Evolutionary conservation across 2,797 vertebrate species (phyloP).

Genomic region (Danio albolineatus): DNA sequence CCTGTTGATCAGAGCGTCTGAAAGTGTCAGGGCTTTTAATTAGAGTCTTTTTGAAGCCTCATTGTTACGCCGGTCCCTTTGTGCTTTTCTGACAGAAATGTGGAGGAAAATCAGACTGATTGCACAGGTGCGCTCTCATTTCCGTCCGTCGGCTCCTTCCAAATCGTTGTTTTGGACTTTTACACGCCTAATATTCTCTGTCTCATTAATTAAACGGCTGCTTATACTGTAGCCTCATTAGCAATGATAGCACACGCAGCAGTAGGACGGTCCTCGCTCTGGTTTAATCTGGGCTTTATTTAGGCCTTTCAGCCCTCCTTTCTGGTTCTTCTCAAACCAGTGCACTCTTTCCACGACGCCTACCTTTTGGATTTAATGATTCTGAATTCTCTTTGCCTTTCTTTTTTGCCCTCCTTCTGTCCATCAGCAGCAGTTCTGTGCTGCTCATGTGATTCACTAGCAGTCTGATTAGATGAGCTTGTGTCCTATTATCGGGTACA

Average conservation of each 20-base stretch:
- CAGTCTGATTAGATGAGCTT: slow-evolving; percentile 72
- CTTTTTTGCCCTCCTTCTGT: slow-evolving; percentile 25
- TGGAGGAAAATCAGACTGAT: slow-evolving; percentile 41
- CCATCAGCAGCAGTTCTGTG: slow-evolving; percentile 15
- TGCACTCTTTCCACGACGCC: background rate
- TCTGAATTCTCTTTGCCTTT: background rate
- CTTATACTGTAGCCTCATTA: background rate
- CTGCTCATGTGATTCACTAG: slow-evolving; percentile 68
- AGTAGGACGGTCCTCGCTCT: background rate
- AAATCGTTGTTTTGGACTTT: slow-evolving; percentile 26
- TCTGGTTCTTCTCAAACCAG: slow-evolving; percentile 7
- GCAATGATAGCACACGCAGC: background rate
- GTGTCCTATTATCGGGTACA: slow-evolving; percentile 75
- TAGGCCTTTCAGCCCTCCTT: background rate
- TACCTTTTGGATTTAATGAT: slow-evolving; percentile 17
- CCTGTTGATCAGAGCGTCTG: slow-evolving; percentile 37
- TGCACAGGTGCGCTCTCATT: slow-evolving; percentile 49
- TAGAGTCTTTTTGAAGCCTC: slow-evolving; percentile 28
- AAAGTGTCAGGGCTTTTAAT: slow-evolving; percentile 53
- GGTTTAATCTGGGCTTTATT: slow-evolving; percentile 2
- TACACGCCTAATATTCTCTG: slow-evolving; percentile 18
- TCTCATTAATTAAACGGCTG: slow-evolving; percentile 27
- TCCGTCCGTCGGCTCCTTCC: slow-evolving; percentile 7
- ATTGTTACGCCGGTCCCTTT: slow-evolving; percentile 48
- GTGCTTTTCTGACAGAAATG: slow-evolving; percentile 42